Percentiles rank a stretch among this genome's conserved stretches.
Evolutionary conservation across 2,888 invertebrate species (phyloP).

Genomic region (Nebria salina): DNA sequence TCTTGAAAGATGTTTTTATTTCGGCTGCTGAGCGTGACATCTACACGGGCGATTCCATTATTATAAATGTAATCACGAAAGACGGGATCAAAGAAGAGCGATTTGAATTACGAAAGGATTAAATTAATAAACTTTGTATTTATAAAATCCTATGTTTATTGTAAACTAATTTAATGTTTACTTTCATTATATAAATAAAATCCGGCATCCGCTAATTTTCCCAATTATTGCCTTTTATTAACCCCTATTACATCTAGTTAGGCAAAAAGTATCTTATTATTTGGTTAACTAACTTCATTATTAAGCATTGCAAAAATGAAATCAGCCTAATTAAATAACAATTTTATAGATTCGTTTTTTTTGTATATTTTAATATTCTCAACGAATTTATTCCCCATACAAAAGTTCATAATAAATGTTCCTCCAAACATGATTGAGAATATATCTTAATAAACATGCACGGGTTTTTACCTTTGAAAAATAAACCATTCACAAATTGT

Average conservation of each 20-base stretch:
- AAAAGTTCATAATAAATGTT: no score
- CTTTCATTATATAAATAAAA: constrained; percentile 18
- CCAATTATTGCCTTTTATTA: neutral
- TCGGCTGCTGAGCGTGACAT: constrained; percentile 98
- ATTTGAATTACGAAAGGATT: constrained; percentile 89
- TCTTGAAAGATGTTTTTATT: constrained; percentile 95
- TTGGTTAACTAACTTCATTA: no score
- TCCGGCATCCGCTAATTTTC: neutral
- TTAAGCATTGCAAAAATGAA: no score
- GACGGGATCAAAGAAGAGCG: constrained; percentile 80
- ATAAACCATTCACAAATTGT: no score
- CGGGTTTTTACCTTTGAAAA: no score
- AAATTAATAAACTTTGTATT: constrained; percentile 56
- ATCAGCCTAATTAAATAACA: no score
- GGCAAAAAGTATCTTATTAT: no score
- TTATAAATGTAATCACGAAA: constrained; percentile 87
- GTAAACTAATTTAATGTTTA: constrained; percentile 45
- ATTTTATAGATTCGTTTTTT: no score
- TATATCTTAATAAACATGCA: no score
- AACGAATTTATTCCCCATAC: no score
- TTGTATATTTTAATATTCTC: no score
- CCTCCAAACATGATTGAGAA: no score
- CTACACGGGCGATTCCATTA: constrained; percentile 92
- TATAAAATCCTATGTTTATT: constrained; percentile 39
- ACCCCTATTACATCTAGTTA: neutral